These are phyloP conservation scores for Paramisgurnus dabryanus DNA, from an alignment of 2,113 vertebrate genomes.

Conservation along the genomic window DNA sequence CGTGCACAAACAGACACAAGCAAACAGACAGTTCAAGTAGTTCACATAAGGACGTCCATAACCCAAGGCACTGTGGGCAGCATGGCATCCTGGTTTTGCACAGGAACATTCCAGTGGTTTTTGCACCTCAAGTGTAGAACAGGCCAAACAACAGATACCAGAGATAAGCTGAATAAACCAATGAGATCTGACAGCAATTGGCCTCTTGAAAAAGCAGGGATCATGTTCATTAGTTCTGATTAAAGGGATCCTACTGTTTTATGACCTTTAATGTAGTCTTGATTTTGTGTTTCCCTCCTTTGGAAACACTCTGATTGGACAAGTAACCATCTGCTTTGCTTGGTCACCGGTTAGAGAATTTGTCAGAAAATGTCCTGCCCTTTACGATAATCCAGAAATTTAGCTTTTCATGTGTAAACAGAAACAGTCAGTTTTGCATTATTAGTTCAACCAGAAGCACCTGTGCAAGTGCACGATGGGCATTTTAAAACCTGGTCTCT, in stretches of 20 bases:
- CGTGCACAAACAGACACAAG: slow-evolving; percentile 26
- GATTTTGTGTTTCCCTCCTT: too few species aligned
- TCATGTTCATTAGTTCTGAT: background rate
- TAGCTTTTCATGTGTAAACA: too few species aligned
- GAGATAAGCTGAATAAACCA: slow-evolving; percentile 8
- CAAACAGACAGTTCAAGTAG: slow-evolving; percentile 31
- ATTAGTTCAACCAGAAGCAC: too few species aligned
- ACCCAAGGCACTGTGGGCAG: slow-evolving; percentile 34
- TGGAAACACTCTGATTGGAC: too few species aligned
- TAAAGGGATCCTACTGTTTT: background rate
- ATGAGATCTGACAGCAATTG: slow-evolving; percentile 37
- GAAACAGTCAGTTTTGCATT: too few species aligned
- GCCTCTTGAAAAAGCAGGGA: background rate
- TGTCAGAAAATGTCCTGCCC: too few species aligned
- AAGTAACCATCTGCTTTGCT: too few species aligned
- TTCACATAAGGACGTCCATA: slow-evolving; percentile 40
- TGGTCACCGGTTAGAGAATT: too few species aligned
- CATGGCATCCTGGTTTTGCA: slow-evolving; percentile 38
- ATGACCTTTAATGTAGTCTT: too few species aligned
- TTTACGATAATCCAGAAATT: too few species aligned
- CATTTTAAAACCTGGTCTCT: too few species aligned
- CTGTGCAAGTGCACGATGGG: too few species aligned
- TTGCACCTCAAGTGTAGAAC: slow-evolving; percentile 34
- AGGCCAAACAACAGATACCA: slow-evolving; percentile 17
- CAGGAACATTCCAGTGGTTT: slow-evolving; percentile 49